These are phyloP conservation scores for Hanleya hanleyi DNA, from an alignment of 2,888 invertebrate genomes.

Conservation along the genomic window DNA sequence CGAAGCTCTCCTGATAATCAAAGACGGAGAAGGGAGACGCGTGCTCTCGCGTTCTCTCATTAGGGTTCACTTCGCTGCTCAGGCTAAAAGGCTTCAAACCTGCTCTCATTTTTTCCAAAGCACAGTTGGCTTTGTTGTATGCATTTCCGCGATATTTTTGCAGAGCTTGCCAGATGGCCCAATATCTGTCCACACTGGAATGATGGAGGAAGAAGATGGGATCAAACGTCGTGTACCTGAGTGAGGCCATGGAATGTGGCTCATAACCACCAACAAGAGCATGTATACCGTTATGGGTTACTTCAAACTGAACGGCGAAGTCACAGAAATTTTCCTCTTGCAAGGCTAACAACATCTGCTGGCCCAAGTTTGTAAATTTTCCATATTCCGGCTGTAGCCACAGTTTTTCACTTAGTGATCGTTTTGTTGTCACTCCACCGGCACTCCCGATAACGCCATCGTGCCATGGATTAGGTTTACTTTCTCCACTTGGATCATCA, in stretches of 20 bases:
- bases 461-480: conserved; percentile 18
- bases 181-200: conserved; percentile 37
- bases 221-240: conserved; percentile 40
- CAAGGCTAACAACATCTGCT: conserved; percentile 32
- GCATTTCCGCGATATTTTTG: conserved; percentile 38
- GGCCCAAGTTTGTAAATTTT: conserved; percentile 31
- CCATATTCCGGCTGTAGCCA: conserved; percentile 37
- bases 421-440: conserved; percentile 11
- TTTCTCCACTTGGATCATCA: conserved; percentile 18
- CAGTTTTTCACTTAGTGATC: conserved; percentile 20
- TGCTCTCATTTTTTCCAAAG: conserved; percentile 31
- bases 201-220: conserved; percentile 42
- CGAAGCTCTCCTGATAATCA: conserved; percentile 25
- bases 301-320: conserved; percentile 41
- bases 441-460: conserved; percentile 14
- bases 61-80: conserved; percentile 33
- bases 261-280: conserved; percentile 39
- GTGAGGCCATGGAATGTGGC: conserved; percentile 38
- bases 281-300: conserved; percentile 44
- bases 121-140: conserved; percentile 42
- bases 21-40: conserved; percentile 38
- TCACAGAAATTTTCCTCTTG: conserved; percentile 43
- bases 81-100: conserved; percentile 39
- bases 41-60: conserved; percentile 35
- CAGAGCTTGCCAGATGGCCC: conserved; percentile 40